These are phyloP conservation scores for Phalangium opilio DNA, from an alignment of 2,888 invertebrate genomes.

Conservation along the genomic window DNA sequence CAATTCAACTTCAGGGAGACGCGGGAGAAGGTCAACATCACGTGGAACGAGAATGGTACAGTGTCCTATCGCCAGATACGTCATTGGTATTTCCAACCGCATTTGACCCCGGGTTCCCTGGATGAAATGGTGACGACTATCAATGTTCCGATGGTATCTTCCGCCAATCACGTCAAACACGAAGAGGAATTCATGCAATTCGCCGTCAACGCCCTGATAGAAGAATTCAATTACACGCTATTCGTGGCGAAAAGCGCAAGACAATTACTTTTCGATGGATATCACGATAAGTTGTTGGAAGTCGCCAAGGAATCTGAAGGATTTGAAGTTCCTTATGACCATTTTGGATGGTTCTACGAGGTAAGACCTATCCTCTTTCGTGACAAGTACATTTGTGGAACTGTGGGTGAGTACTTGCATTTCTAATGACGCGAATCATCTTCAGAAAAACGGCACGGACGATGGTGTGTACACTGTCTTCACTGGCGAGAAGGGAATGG, in stretches of 20 bases:
- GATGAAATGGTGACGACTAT: slow-evolving; percentile 17
- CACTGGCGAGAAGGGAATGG: slow-evolving; percentile 47
- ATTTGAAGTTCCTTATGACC: slow-evolving; percentile 45
- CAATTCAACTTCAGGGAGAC: slow-evolving; percentile 10
- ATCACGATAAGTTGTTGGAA: slow-evolving; percentile 17
- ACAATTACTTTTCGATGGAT: slow-evolving; percentile 20
- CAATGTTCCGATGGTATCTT: slow-evolving; percentile 20
- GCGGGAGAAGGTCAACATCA: slow-evolving; percentile 18
- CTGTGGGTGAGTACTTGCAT: too few species aligned
- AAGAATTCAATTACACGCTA: not conserved
- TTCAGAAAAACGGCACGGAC: slow-evolving; percentile 58
- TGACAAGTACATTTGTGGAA: too few species aligned
- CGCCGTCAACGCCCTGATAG: not conserved
- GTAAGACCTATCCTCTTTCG: slow-evolving; percentile 43
- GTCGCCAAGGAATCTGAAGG: slow-evolving; percentile 9
- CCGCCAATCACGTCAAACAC: not conserved
- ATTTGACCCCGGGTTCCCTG: slow-evolving; percentile 16
- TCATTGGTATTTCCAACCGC: slow-evolving; percentile 16
- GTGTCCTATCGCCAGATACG: slow-evolving; percentile 16
- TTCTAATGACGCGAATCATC: slow-evolving; percentile 17
- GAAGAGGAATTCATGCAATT: not conserved
- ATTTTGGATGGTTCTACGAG: slow-evolving; percentile 71
- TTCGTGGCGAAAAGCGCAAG: slow-evolving; percentile 13
- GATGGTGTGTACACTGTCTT: slow-evolving; percentile 62
- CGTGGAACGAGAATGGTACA: slow-evolving; percentile 16